Evolutionary conservation across 2,113 vertebrate genomes (phyloP).

Genomic region (Sinocyclocheilus grahami): DNA sequence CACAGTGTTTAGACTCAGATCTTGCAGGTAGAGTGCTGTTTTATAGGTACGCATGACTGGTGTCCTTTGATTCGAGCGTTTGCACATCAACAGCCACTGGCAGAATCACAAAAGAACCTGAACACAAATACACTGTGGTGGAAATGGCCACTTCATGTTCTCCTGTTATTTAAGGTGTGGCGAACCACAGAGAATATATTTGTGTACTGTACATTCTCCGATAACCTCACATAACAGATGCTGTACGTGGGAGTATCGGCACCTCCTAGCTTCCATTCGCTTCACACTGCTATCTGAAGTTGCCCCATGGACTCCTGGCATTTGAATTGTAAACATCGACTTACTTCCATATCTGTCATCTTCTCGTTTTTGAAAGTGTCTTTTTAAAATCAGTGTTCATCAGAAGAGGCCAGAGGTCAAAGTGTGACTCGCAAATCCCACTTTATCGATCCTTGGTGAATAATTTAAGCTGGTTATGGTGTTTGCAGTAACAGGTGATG

Average conservation of each 20-base stretch:
- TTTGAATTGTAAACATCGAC: conserved; percentile 14
- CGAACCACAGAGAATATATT: background rate
- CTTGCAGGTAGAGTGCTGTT: background rate
- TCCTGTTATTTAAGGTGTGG: background rate
- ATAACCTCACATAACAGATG: conserved; percentile 47
- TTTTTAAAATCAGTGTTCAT: conserved; percentile 66
- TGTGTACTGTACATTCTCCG: background rate
- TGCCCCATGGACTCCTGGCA: conserved; percentile 18
- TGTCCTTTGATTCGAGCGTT: background rate
- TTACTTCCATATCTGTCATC: conserved; percentile 6
- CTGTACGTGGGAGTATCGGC: conserved; percentile 38
- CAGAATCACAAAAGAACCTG: background rate
- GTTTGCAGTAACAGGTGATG: conserved; percentile 64
- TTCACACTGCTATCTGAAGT: conserved; percentile 11
- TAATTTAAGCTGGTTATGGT: conserved; percentile 68
- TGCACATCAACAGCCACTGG: background rate
- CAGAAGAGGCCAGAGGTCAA: conserved; percentile 64
- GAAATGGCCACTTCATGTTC: background rate
- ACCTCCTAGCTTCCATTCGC: background rate
- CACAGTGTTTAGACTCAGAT: background rate
- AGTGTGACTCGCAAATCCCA: conserved; percentile 62
- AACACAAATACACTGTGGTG: too few relatives aligned
- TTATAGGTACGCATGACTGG: background rate
- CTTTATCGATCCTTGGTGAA: conserved; percentile 66
- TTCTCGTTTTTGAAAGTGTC: conserved; percentile 20